Base-by-base conservation (phyloP, 1,140 invertebrate species). In the Meloidogyne floridensis region DNA sequence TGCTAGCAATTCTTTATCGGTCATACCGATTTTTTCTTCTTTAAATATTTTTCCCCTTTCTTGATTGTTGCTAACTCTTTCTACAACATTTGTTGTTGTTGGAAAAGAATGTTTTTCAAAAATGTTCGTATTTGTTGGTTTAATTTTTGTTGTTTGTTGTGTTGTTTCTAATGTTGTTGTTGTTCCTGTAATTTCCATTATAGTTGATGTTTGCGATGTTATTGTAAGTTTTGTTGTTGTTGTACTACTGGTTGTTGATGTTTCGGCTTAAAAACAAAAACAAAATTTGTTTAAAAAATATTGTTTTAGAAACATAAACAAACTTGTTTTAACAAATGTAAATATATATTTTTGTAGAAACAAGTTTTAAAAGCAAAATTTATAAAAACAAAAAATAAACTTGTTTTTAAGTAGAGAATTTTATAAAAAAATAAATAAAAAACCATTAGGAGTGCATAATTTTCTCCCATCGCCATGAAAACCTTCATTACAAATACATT, bases 401-500 rank as follows among this genome's bases (percentile, higher is more conserved):
- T 32, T 59, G 9, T 56, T 11, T 53, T 53, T 32, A 32, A n/a
- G 53, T 32, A 32, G 53, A 56, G 51, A 11, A 32, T 56, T 56
- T 43, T 8, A 13, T 4, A 5, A 43, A 43, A 43, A 56, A 47
- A 59, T 80, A 32, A 18, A 51, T 5, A 81, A 70, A 18, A 70
- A 47, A 72, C 72, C 15, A 69, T 82, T 77, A 7, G 72, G 82
- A n/a, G 53, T 11, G 47, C 85, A 86, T 42, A 70, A n/a, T n/a
- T 86, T 54, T 6, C 86, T 59, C 56, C 87, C 87, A 84, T 87
- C 87, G 11, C 87, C 87, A 71, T 83, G 73, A 76, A 83, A 87
- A 8, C 86, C 83, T 54, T 87, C 82, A 71, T 82, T 81, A 78
- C 87, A 87, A 18, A 89, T 81, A 76, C 87, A 87, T 81, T 87